Percentiles rank a stretch among this genome's conserved stretches.
phyloP scores from a whole-genome alignment of 1,140 invertebrate species.

The Bombus cullumanus region DNA sequence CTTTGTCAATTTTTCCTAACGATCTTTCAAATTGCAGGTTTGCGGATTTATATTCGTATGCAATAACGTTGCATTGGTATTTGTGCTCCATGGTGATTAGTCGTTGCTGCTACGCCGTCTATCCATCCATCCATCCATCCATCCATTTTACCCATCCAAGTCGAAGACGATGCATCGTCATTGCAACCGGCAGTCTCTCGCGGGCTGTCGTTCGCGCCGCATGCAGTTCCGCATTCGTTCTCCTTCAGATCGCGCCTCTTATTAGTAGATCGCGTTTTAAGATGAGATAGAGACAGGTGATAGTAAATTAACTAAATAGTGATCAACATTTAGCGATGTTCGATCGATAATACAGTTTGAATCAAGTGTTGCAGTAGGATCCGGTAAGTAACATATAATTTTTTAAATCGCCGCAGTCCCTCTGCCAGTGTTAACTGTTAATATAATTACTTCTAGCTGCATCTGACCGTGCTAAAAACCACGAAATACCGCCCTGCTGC shows the following conservation, averaged over 20 bases:
- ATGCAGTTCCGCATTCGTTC: conserved; percentile 54
- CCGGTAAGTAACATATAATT: conserved; percentile 10
- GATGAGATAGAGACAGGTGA: no score
- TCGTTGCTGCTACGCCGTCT: conserved; percentile 5
- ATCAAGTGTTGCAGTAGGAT: neutral
- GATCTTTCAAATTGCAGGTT: neutral
- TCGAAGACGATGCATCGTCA: conserved; percentile 62
- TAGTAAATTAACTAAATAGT: no score
- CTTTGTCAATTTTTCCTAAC: neutral
- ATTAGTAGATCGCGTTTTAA: neutral
- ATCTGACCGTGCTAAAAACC: neutral
- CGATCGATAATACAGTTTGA: neutral
- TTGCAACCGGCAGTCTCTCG: conserved; percentile 60
- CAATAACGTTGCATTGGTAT: neutral
- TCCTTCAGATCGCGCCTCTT: neutral
- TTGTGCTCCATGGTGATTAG: conserved; percentile 1
- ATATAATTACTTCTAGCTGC: conserved; percentile 1
- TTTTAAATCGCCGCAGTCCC: neutral
- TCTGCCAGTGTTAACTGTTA: neutral
- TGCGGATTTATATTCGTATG: neutral
- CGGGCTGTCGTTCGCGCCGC: conserved; percentile 61
- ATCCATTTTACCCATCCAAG: conserved; percentile 63
- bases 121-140: conserved; percentile 38
- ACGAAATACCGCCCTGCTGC: neutral
- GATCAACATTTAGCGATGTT: neutral